phyloP scores from a whole-genome alignment of 2,797 vertebrate genomes.

The Distichodus sexfasciatus region DNA sequence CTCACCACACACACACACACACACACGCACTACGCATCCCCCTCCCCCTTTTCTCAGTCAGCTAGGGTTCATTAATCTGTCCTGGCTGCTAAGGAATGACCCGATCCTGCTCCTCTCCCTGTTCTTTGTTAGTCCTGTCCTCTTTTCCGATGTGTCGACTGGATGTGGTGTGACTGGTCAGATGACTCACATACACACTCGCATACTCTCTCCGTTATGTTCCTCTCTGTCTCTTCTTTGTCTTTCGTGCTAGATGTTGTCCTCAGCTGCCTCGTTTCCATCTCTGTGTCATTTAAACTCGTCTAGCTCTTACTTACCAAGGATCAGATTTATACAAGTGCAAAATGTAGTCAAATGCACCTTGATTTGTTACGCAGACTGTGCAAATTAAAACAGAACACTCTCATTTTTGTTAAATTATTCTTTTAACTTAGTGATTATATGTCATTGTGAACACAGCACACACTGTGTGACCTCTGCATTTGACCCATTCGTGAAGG shows the following conservation, averaged over 20 bases:
- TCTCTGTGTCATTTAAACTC: not conserved
- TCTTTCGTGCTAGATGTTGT: not conserved
- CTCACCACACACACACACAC: not conserved
- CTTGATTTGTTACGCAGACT: too few species aligned
- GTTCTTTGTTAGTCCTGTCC: not conserved
- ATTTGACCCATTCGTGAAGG: too few species aligned
- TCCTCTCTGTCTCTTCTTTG: not conserved
- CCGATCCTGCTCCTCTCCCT: conserved; percentile 52
- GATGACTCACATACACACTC: not conserved
- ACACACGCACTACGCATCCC: not conserved
- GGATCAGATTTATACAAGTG: too few species aligned
- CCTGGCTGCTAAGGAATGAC: conserved; percentile 32
- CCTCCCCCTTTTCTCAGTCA: conserved; percentile 8
- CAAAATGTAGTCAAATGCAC: too few species aligned
- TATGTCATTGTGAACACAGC: too few species aligned
- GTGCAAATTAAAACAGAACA: too few species aligned
- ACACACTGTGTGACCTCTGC: too few species aligned
- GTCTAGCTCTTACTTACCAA: too few species aligned
- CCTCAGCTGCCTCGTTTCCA: not conserved
- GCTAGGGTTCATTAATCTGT: conserved; percentile 33
- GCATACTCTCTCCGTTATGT: too few species aligned
- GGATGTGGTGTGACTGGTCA: not conserved
- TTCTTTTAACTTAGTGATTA: too few species aligned
- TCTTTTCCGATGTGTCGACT: not conserved
- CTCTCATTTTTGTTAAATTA: too few species aligned